Percentiles rank a stretch among this genome's conserved stretches.
phyloP scores from a whole-genome alignment of 2,888 invertebrate species.

The Cremastinae sp. region DNA sequence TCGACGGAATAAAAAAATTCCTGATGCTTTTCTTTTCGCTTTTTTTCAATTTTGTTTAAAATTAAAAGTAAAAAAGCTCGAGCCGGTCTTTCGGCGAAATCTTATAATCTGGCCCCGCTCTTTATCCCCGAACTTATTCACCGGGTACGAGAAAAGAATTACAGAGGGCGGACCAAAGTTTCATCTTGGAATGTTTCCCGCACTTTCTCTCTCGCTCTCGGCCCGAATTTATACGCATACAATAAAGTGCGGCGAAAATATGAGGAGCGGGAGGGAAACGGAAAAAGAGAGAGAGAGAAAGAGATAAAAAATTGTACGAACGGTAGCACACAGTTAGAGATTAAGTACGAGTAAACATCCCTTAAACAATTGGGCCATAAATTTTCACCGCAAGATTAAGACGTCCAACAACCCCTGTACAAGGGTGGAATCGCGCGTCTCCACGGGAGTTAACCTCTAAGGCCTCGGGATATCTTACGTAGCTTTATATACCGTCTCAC shows the following conservation, averaged over 20 bases:
- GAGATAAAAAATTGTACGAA: neutral
- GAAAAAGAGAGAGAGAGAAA: neutral
- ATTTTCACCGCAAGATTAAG: conserved; percentile 73
- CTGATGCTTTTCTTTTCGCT: too few species aligned
- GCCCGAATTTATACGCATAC: neutral
- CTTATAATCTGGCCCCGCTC: too few species aligned
- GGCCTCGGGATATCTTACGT: conserved; percentile 46
- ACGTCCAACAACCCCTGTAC: conserved; percentile 62
- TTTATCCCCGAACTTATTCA: too few species aligned
- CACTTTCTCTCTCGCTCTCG: too few species aligned
- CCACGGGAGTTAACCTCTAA: conserved; percentile 25
- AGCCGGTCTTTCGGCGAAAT: too few species aligned
- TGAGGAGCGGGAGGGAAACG: neutral
- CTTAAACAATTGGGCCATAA: conserved; percentile 73
- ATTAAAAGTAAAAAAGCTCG: too few species aligned
- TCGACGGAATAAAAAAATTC: too few species aligned
- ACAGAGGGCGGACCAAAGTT: too few species aligned
- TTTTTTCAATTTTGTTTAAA: too few species aligned
- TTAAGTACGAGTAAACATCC: conserved; percentile 75
- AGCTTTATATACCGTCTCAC: conserved; percentile 17
- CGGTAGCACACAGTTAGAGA: conserved; percentile 69
- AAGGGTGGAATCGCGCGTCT: conserved; percentile 45
- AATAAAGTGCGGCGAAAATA: conserved; percentile 6
- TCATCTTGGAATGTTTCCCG: too few species aligned
- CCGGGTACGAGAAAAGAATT: too few species aligned